These are phyloP conservation scores for Acromyrmex heyeri DNA, from an alignment of 1,140 invertebrate genomes.

Conservation along the genomic window DNA sequence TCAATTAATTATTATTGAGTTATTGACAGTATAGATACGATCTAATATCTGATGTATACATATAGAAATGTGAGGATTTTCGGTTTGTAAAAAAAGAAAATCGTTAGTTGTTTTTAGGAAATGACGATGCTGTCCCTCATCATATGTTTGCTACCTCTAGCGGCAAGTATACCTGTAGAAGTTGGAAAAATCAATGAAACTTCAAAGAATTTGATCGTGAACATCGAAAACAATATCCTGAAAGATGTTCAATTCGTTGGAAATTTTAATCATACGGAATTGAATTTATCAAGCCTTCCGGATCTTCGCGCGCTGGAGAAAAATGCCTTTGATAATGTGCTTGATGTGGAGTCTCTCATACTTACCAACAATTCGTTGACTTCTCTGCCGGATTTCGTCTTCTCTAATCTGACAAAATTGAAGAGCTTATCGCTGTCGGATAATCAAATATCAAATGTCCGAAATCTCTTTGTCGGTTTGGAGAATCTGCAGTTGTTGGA, in stretches of 20 bases:
- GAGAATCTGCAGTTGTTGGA: slow-evolving; percentile 73
- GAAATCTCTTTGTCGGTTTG: slow-evolving; percentile 71
- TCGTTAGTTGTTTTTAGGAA: not conserved
- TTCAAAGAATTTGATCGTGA: slow-evolving; percentile 7
- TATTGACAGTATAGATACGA: not conserved
- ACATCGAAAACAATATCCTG: slow-evolving; percentile 68
- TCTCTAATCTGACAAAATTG: slow-evolving; percentile 74
- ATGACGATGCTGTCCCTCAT: slow-evolving; percentile 54
- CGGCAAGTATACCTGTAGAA: slow-evolving; percentile 9
- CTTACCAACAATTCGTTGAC: slow-evolving; percentile 72
- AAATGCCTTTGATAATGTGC: slow-evolving; percentile 72
- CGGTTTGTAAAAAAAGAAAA: not conserved
- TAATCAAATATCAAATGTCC: slow-evolving; percentile 71
- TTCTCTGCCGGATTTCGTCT: slow-evolving; percentile 73
- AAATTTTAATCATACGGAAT: not conserved
- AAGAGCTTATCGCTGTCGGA: slow-evolving; percentile 67
- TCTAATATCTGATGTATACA: not conserved
- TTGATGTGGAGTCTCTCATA: slow-evolving; percentile 64
- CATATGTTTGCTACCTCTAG: slow-evolving; percentile 65
- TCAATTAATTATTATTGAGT: not conserved
- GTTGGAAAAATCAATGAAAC: slow-evolving; percentile 8
- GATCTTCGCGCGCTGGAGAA: slow-evolving; percentile 60
- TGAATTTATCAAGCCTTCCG: slow-evolving; percentile 70
- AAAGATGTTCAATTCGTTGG: slow-evolving; percentile 37
- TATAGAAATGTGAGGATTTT: not conserved